These are phyloP conservation scores for Mycteria americana DNA, from an alignment of 2,797 vertebrate species.

Conservation along the genomic window DNA sequence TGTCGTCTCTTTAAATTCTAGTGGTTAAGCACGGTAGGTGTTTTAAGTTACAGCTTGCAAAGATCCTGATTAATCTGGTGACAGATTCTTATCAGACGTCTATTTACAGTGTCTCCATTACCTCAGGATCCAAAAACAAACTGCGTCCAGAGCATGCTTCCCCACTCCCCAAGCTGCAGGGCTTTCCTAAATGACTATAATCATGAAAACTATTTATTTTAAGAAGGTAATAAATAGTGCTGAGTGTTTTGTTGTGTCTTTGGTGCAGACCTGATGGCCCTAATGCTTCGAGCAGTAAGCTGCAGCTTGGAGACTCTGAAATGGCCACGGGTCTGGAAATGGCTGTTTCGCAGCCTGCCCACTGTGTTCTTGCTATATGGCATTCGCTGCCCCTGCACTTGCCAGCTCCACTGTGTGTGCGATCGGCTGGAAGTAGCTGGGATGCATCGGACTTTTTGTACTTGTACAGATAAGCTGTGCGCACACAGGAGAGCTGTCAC, in stretches of 20 bases:
- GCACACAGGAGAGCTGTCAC: not conserved
- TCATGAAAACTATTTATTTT: not conserved
- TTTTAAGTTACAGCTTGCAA: slow-evolving; percentile 60
- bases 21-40: not conserved
- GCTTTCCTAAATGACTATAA: slow-evolving; percentile 5
- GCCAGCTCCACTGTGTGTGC: not conserved
- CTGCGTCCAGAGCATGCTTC: not conserved
- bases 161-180: not conserved
- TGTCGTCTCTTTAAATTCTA: slow-evolving; percentile 38
- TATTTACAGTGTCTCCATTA: slow-evolving; percentile 54
- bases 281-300: not conserved
- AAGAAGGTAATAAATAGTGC: not conserved
- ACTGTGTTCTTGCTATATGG: not conserved
- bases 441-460: not conserved
- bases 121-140: slow-evolving; percentile 62
- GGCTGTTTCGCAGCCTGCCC: not conserved
- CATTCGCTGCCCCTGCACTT: not conserved
- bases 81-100: slow-evolving; percentile 60
- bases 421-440: accelerated
- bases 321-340: accelerated
- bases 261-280: not conserved
- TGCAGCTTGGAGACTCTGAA: not conserved
- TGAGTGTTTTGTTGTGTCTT: not conserved
- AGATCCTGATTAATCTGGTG: slow-evolving; percentile 54
- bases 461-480: not conserved